A percentile compares a stretch with the other conserved stretches of the same genome.
These are phyloP conservation scores for Scaptomyza graminum DNA, from an alignment of 1,140 invertebrate species.

Conservation along the genomic window DNA sequence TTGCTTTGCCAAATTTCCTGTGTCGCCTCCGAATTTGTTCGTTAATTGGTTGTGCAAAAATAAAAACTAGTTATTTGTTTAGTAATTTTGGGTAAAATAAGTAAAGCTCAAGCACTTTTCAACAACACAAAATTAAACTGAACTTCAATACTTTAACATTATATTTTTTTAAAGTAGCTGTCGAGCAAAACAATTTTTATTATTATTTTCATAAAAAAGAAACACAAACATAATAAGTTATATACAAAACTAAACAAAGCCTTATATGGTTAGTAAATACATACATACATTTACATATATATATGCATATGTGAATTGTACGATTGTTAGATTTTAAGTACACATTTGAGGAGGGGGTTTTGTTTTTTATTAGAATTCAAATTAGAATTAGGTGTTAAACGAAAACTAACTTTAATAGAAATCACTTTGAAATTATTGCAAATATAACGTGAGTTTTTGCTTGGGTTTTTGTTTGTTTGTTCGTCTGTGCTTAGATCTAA, in stretches of 20 bases:
- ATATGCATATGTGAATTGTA: not conserved
- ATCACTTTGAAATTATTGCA: constrained; percentile 83
- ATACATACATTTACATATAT: not conserved
- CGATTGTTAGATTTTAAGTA: constrained; percentile 63
- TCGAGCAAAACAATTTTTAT: constrained; percentile 27
- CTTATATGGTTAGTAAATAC: constrained; percentile 45
- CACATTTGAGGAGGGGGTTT: constrained; percentile 42
- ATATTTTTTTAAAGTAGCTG: constrained; percentile 9
- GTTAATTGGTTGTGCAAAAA: constrained; percentile 37
- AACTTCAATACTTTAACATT: constrained; percentile 39
- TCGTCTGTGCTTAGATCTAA: constrained; percentile 67
- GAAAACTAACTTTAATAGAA: constrained; percentile 74
- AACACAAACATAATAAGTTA: constrained; percentile 76
- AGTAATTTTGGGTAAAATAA: constrained; percentile 61
- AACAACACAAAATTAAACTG: constrained; percentile 67
- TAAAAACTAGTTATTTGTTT: constrained; percentile 41
- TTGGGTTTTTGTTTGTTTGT: constrained; percentile 42
- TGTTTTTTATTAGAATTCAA: constrained; percentile 17
- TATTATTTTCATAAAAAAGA: constrained; percentile 41
- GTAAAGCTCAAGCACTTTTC: constrained; percentile 69
- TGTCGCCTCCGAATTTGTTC: constrained; percentile 77
- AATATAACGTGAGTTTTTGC: constrained; percentile 57
- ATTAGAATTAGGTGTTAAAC: constrained; percentile 55
- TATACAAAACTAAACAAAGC: constrained; percentile 80
- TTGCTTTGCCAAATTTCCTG: constrained; percentile 58